Evolutionary conservation across 2,888 invertebrate species (phyloP).

Genomic region (Hetaerina titia): DNA sequence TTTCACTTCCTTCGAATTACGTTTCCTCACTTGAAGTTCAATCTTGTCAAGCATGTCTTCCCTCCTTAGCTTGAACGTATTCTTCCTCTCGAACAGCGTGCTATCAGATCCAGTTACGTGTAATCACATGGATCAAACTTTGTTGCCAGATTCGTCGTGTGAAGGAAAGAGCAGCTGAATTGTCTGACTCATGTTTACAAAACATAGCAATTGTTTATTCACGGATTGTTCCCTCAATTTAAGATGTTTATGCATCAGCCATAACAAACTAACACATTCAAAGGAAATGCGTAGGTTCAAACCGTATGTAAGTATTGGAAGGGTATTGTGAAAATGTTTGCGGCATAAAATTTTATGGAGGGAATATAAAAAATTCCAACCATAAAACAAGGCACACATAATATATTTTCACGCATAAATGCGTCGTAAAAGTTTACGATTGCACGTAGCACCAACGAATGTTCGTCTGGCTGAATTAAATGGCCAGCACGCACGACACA

Average conservation of each 20-base stretch:
- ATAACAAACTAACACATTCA: neutral
- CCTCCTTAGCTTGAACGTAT: neutral
- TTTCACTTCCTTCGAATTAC: neutral
- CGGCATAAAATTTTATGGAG: slow-evolving; percentile 1
- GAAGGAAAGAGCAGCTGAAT: neutral
- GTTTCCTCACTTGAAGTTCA: neutral
- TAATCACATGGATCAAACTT: neutral
- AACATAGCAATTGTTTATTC: neutral
- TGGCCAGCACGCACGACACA: neutral
- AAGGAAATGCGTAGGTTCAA: neutral
- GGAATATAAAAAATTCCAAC: neutral
- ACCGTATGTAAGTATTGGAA: neutral
- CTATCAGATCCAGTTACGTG: neutral
- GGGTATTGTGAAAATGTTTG: neutral
- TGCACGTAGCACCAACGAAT: neutral
- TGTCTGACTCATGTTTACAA: neutral
- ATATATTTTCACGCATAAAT: neutral
- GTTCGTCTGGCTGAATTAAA: slow-evolving; percentile 12
- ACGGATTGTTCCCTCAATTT: neutral
- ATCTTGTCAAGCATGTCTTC: neutral
- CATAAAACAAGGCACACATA: neutral
- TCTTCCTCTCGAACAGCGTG: neutral
- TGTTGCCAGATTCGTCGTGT: neutral
- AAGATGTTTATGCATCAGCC: neutral
- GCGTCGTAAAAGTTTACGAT: neutral